These are phyloP conservation scores for Peromyscus aztecus DNA, from an alignment of 2,797 vertebrate species.

Conservation along the genomic window DNA sequence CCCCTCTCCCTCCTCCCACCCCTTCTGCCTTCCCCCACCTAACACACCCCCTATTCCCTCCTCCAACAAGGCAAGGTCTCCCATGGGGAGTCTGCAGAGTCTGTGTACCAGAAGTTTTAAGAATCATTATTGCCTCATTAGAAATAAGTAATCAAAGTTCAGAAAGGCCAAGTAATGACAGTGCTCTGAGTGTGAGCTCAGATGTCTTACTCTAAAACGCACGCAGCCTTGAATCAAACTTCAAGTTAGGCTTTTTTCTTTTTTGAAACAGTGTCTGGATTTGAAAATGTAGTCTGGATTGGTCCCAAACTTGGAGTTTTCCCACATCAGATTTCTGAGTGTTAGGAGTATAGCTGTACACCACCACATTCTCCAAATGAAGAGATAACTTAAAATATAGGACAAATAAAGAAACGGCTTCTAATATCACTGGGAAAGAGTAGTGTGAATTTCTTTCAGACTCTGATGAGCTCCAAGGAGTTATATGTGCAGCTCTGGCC, in stretches of 20 bases:
- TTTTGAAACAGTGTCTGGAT: background rate
- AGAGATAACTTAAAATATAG: background rate
- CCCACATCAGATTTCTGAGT: background rate
- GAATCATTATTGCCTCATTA: background rate
- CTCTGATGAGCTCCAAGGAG: background rate
- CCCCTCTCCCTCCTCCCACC: too few species aligned
- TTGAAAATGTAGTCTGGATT: background rate
- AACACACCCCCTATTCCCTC: too few species aligned
- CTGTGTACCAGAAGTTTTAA: background rate
- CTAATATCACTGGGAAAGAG: background rate
- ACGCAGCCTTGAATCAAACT: background rate
- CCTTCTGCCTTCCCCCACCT: too few species aligned
- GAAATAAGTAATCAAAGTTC: conserved; percentile 31
- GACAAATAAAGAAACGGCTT: background rate
- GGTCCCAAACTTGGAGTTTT: background rate
- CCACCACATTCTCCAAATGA: background rate
- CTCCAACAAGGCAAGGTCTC: too few species aligned
- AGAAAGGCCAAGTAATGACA: background rate
- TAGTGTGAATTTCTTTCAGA: background rate
- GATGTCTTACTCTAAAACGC: background rate
- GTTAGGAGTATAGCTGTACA: background rate
- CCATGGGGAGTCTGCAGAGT: too few species aligned
- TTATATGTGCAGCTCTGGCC: background rate
- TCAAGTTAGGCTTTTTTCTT: background rate
- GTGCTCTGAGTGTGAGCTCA: background rate